A percentile compares a stretch with the other conserved stretches of the same genome.
Evolutionary conservation across 2,797 vertebrate species (phyloP).

Genomic region (Paratrypauchen microcephalus): DNA sequence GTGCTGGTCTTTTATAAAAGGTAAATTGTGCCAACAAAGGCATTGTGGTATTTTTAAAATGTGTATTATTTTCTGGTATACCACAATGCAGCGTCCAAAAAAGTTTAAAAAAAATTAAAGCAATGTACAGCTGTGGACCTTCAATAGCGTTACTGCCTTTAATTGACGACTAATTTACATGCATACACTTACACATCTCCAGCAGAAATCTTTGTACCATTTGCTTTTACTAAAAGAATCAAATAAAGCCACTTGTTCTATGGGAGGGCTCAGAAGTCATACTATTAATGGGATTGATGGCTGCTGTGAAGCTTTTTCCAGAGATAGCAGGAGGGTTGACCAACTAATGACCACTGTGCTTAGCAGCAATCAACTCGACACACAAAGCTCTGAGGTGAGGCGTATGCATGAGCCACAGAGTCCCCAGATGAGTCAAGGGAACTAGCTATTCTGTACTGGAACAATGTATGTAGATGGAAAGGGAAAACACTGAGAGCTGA

Average conservation of each 20-base stretch:
- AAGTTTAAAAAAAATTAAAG: too few species aligned
- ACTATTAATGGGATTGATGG: slow-evolving; percentile 35
- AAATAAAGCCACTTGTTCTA: slow-evolving; percentile 25
- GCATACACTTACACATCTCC: too few species aligned
- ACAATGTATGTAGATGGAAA: slow-evolving; percentile 31
- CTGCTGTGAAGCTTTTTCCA: slow-evolving; percentile 26
- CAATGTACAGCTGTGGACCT: too few species aligned
- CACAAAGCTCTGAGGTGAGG: slow-evolving; percentile 17
- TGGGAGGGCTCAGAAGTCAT: slow-evolving; percentile 16
- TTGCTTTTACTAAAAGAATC: slow-evolving; percentile 36
- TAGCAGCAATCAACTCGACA: slow-evolving; percentile 38
- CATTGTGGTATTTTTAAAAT: too few species aligned
- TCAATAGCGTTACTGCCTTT: too few species aligned
- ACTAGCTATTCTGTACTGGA: slow-evolving; percentile 27
- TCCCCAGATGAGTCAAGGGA: slow-evolving; percentile 2
- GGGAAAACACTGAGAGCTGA: slow-evolving; percentile 41
- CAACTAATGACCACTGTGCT: slow-evolving; percentile 37
- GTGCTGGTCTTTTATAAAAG: too few species aligned
- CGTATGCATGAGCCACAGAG: slow-evolving; percentile 2
- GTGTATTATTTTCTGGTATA: too few species aligned
- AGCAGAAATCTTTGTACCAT: neutral
- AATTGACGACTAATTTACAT: too few species aligned
- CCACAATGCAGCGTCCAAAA: too few species aligned
- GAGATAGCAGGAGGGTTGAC: slow-evolving; percentile 32
- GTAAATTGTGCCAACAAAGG: too few species aligned